Evolutionary conservation across 2,888 invertebrate genomes (phyloP), one percentile per base, ranked within the genome.

Genomic region (Cloeon dipterum): DNA sequence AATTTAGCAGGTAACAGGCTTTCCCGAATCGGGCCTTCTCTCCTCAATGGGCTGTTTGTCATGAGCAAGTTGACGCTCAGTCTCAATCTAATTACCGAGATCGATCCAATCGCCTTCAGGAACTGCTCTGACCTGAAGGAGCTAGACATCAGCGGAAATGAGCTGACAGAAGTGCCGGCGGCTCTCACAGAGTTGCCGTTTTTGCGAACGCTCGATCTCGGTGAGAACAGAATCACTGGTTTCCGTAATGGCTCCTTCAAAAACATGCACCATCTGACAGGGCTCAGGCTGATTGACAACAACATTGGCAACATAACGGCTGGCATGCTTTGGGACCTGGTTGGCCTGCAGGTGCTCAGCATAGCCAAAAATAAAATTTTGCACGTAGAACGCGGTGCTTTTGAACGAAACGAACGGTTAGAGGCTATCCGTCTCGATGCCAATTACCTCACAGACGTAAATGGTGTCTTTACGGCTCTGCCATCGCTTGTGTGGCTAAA

Each of bases 111-210:
- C 52, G 83, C 86, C 41, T 86, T 89, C 52, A 68, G 77, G 49
- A 89, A 89, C 61, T 86, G 86, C 52, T 85, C 85, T 46, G 79
- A 79, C 42, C 63, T 89, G 50, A 79, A 85, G 59, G 88, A 88
- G 59, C 65, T 91, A 46, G 83, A 86, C 63, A 64, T 89, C 51
- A 85, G 83, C 58, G 81, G 78, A 42, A 89, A 89, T 60, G 70
- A 73, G 50, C 63, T 89, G 49, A 74, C 74, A 52, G 66, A 68
- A 47, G 71, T 86, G 47, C 88, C 88, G 32, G 56, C 72, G 48
- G 86, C 86, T 18, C 57, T 89, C 41, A 70, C 74, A 52, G 78
- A 83, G 58, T 77, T 88, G 76, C 70, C 78, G 44, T 64, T 85
- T 49, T 61, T 93, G 49, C 69, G 78, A 53, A 83, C 82, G 35